Evolutionary conservation across 1,140 invertebrate species (phyloP), one percentile per base, ranked within the genome.

Genomic region (Leptinotarsa texana): DNA sequence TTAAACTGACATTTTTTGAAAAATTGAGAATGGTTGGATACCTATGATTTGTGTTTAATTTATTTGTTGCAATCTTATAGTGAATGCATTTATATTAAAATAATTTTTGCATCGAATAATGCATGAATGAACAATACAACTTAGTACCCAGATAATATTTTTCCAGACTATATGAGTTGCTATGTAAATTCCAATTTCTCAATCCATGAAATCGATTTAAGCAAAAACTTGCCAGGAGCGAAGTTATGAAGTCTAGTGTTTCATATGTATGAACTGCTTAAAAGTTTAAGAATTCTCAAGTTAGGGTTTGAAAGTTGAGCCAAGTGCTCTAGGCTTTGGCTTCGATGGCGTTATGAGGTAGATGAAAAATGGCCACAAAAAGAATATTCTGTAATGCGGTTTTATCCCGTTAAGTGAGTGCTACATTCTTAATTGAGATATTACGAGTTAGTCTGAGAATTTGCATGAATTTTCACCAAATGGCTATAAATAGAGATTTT

Each of bases 221-320:
- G 8, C 22, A 63, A 63, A 33, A 72, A 72, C 57, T 72, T 47
- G 49, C 21, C 21, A 33, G 57, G 62, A 22, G 70, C 57, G n/a
- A 74, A 67, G 65, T 69, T 75, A 69, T 70, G n/a, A 75, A 71
- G 63, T 51, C 67, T 71, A 66, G 74, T 75, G 74, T 75, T 75
- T 75, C 74, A 75, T 75, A 75, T 75, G 74, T 75, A 75, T 75
- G 74, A 75, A 75, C 66, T 75, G 63, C 49, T 65, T 42, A 27
- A 63, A 75, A 75, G 48, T 75, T 75, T 70, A 71, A 49, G 70
- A 75, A 75, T 71, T 51, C 68, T 48, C 66, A 47, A 63, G 33
- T 63, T 68, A 69, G 70, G 67, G 74, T 75, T 75, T 62, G 48
- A 75, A 75, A 51, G 42, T 75, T 70, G 17, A 57, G 18, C 6